These are phyloP conservation scores for Entelurus aequoreus DNA, from an alignment of 2,113 vertebrate species.

Conservation along the genomic window DNA sequence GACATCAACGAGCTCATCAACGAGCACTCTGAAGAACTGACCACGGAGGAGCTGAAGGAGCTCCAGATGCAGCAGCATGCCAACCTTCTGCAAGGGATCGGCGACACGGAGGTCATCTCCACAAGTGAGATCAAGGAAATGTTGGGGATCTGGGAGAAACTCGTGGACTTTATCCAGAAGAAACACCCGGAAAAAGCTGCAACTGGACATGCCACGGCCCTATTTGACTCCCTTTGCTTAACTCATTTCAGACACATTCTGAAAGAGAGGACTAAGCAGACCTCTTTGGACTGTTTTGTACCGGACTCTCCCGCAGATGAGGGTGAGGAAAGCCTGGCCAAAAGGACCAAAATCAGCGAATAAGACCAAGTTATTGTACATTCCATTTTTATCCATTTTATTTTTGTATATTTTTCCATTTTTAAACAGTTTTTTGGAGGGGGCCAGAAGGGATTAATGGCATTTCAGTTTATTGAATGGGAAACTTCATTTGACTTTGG, in stretches of 20 bases:
- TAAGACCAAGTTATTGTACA: too few relatives aligned
- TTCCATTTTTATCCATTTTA: too few relatives aligned
- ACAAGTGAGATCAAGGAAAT: constrained; percentile 5
- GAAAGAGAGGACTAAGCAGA: constrained; percentile 2
- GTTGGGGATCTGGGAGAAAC: constrained; percentile 3
- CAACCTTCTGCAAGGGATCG: not conserved
- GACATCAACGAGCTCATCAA: not conserved
- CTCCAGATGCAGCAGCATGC: constrained; percentile 4
- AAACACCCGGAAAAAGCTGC: constrained; percentile 6
- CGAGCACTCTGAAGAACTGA: constrained; percentile 4
- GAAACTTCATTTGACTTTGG: too few relatives aligned
- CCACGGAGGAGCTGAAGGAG: not conserved
- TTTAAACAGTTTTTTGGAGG: too few relatives aligned
- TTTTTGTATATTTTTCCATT: too few relatives aligned
- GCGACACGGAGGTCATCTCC: not conserved
- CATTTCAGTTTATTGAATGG: too few relatives aligned
- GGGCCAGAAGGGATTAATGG: too few relatives aligned
- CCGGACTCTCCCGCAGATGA: not conserved
- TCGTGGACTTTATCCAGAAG: not conserved
- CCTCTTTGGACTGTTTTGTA: not conserved
- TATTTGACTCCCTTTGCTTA: not conserved
- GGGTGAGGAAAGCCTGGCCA: not conserved
- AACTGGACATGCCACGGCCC: not conserved
- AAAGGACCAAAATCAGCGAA: not conserved
- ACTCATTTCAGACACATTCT: constrained; percentile 3